Evolutionary conservation across 2,113 vertebrate genomes (phyloP).

Genomic region (Marmota monax): DNA sequence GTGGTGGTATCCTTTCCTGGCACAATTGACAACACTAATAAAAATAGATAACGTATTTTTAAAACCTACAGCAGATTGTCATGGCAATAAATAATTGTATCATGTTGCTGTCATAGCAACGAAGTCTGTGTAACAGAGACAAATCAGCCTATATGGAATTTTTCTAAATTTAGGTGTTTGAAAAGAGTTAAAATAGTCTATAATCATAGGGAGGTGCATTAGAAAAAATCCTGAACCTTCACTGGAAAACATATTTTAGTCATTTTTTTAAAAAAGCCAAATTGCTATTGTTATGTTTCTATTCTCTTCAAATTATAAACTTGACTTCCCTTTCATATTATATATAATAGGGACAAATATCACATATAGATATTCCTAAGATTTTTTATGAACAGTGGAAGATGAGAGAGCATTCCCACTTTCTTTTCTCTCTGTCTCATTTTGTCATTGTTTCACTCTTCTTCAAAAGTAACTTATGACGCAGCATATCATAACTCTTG

Average conservation of each 20-base stretch:
- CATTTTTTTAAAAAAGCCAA: background rate
- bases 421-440: background rate
- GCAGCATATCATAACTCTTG: background rate
- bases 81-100: constrained; percentile 92
- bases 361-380: background rate
- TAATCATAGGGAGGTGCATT: constrained; percentile 79
- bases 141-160: constrained; percentile 85
- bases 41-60: constrained; percentile 90
- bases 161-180: constrained; percentile 88
- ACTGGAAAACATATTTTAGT: constrained; percentile 66
- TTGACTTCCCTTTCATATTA: background rate
- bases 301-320: constrained; percentile 15
- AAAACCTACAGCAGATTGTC: constrained; percentile 89
- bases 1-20: constrained; percentile 80
- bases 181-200: constrained; percentile 87
- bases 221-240: constrained; percentile 61
- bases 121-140: constrained; percentile 86
- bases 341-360: background rate
- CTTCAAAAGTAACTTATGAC: constrained; percentile 66
- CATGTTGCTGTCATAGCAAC: constrained; percentile 89
- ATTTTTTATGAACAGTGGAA: background rate
- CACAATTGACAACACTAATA: constrained; percentile 88
- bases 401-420: background rate
- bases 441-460: background rate
- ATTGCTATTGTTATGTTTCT: background rate